Percentiles rank a stretch among this genome's conserved stretches.
Conservation (phyloP, 2,113 vertebrate genomes). For the Butorides virescens region DNA sequence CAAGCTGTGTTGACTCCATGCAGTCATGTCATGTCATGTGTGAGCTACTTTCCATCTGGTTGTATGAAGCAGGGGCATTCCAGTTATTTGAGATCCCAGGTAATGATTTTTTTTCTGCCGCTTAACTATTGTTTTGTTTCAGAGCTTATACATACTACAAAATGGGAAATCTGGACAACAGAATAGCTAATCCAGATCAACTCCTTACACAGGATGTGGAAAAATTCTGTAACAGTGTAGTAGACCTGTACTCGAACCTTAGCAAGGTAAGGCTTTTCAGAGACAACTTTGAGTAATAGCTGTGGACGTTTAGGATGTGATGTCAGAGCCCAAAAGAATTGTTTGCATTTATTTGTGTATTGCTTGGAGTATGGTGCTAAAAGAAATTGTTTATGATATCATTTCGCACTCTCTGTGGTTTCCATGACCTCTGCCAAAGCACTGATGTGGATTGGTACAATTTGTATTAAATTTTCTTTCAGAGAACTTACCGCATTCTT, state of each 20-base stretch:
- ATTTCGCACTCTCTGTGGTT: background rate
- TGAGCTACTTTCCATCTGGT: background rate
- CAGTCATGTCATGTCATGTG: background rate
- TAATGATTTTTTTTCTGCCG: background rate
- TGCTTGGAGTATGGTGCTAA: background rate
- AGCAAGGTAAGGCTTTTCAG: constrained; percentile 86
- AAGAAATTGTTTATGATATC: background rate
- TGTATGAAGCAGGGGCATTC: background rate
- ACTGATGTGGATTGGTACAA: background rate
- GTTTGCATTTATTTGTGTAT: background rate
- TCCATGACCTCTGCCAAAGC: background rate
- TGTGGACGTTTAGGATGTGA: background rate
- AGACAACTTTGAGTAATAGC: background rate
- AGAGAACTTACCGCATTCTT: background rate
- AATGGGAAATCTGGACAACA: constrained; percentile 99
- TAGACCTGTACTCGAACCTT: constrained; percentile 97
- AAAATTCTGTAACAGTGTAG: constrained; percentile 97
- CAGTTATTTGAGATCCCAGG: background rate
- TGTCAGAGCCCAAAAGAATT: background rate
- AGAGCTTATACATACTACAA: constrained; percentile 97
- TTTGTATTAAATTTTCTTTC: background rate
- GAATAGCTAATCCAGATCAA: constrained; percentile 96
- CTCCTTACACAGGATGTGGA: constrained; percentile 97
- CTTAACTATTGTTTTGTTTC: constrained; percentile 45
- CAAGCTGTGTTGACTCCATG: background rate